Evolutionary conservation across 2,888 invertebrate genomes (phyloP), one percentile per base, ranked within the genome.

Genomic region (Schrankia costaestrigalis): DNA sequence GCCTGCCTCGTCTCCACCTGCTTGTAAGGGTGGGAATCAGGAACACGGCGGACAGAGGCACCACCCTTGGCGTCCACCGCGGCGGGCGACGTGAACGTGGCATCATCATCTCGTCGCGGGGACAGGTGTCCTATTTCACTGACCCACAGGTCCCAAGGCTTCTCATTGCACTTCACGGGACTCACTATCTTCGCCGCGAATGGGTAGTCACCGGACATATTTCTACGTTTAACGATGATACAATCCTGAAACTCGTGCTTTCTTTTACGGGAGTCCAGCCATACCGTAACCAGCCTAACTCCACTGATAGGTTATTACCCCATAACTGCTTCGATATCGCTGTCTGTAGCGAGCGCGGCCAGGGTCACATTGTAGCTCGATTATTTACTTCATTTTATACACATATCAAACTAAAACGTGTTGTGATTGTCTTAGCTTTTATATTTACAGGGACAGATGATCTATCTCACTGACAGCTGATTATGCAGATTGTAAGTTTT

Each of bases 391-490:
- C 82, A 78, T 78, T 72, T 76, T 76, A 74, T 64, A 69, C 68
- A 70, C 65, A 66, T 61, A 58, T 62, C 53, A 49, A 61, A 63
- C 63, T 62, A 61, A 72, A 80, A 79, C 71, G 76, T 80, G 78
- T 82, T 84, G 72, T 82, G 83, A 78, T 83, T 73, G 79, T 81
- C 78, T 86, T 75, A 81, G 77, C 78, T 83, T 83, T 85, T 79
- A 82, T 87, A 87, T 87, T 86, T 87, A 87, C 88, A 84, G 78
- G 76, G 84, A 87, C 88, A 88, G 87, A 86, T 88, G 88, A 88
- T 88, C 82, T 83, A 75, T 80, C 78, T 88, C 84, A 84, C 79
- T 89, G 88, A 89, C 89, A 88, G 87, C 88, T 88, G 88, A 88
- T 88, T 88, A 88, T 87, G 88, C 84, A 85, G 86, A 88, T 82